These are phyloP conservation scores for Drosophila simulans DNA, from an alignment of 1,140 invertebrate species.

Conservation along the genomic window DNA sequence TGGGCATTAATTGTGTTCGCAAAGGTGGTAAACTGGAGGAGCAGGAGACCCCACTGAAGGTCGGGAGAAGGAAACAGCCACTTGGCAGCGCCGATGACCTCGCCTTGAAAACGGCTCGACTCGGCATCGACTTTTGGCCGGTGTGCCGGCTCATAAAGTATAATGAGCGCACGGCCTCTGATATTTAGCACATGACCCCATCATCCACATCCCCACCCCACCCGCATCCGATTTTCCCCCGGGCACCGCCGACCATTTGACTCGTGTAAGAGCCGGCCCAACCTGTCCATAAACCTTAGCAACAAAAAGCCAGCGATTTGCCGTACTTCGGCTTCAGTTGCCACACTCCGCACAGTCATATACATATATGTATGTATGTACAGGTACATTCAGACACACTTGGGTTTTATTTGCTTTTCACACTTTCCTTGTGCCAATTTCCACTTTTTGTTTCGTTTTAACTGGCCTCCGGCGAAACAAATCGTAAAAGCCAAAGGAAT, in stretches of 20 bases:
- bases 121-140: constrained; percentile 24
- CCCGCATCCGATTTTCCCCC: constrained; percentile 14
- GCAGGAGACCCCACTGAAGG: constrained; percentile 26
- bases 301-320: constrained; percentile 56
- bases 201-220: constrained; percentile 2
- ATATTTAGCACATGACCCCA: constrained; percentile 73
- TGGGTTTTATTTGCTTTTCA: constrained; percentile 69
- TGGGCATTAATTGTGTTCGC: constrained; percentile 43
- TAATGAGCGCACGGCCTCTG: constrained; percentile 78
- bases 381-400: constrained; percentile 16
- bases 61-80: constrained; percentile 27
- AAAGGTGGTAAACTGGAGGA: constrained; percentile 30
- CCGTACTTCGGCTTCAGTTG: constrained; percentile 43
- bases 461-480: constrained; percentile 26
- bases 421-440: constrained; percentile 80
- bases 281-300: constrained; percentile 53
- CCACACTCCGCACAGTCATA: constrained; percentile 11
- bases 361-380: too few species aligned
- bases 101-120: constrained; percentile 46
- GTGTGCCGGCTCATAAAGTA: constrained; percentile 62
- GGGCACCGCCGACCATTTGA: constrained; percentile 17
- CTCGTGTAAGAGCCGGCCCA: constrained; percentile 33
- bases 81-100: constrained; percentile 1
- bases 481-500: constrained; percentile 60
- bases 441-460: constrained; percentile 71